Conservation (phyloP, 1,140 invertebrate species). For the Plectrocnemia conspersa region DNA sequence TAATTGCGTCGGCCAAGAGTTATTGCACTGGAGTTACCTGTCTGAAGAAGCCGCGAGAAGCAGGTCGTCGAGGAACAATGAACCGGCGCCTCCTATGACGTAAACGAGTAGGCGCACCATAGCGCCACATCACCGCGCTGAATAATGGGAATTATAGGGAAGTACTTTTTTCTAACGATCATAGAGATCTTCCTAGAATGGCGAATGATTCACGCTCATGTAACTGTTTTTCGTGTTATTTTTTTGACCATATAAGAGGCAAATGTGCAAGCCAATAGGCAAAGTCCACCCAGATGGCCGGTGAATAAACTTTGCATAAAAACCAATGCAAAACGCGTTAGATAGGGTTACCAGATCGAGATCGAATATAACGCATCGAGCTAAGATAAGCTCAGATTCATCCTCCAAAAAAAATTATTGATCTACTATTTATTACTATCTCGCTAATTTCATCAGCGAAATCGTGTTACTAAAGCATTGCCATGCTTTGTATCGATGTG, state of each 20-base stretch:
- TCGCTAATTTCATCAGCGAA: too few relatives aligned
- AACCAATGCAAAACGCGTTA: not conserved
- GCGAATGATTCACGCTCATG: too few relatives aligned
- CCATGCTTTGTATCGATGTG: too few relatives aligned
- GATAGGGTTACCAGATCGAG: too few relatives aligned
- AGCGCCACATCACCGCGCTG: constrained; percentile 1
- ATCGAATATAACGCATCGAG: too few relatives aligned
- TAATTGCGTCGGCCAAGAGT: constrained; percentile 9
- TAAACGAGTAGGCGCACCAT: not conserved
- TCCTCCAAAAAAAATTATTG: too few relatives aligned
- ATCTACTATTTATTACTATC: too few relatives aligned
- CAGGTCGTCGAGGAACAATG: constrained; percentile 23
- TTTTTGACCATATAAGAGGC: too few relatives aligned
- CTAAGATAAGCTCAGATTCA: too few relatives aligned
- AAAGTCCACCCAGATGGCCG: not conserved
- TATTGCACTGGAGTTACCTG: constrained; percentile 16
- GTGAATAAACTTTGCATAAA: constrained; percentile 20
- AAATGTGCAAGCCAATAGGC: not conserved
- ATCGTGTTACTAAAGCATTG: too few relatives aligned
- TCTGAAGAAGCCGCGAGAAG: constrained; percentile 7
- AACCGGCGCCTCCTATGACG: constrained; percentile 16
- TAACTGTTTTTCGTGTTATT: too few relatives aligned
- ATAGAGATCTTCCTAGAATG: not conserved
- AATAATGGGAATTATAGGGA: constrained; percentile 6
- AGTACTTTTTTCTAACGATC: not conserved